These are phyloP conservation scores for Cosmia trapezina DNA, from an alignment of 2,888 invertebrate genomes.

Conservation along the genomic window DNA sequence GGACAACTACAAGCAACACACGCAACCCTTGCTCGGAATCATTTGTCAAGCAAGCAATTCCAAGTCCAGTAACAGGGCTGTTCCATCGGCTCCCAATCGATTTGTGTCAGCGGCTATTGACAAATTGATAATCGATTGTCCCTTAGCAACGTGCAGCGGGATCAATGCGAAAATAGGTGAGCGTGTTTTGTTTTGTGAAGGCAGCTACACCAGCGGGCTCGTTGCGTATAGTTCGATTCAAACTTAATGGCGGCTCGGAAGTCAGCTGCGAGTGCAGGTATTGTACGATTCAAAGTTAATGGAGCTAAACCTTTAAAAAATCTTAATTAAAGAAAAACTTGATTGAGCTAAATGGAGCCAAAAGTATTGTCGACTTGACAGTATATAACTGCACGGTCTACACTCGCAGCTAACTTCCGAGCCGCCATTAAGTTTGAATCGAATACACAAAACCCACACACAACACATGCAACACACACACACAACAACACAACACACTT, in stretches of 20 bases:
- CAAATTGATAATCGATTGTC: conserved; percentile 80
- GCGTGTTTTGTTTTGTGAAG: conserved; percentile 42
- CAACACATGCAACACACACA: too few species aligned
- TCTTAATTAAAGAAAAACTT: too few species aligned
- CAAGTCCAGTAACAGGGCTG: conserved; percentile 61
- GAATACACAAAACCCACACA: too few species aligned
- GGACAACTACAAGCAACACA: conserved; percentile 47
- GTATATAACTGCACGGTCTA: too few species aligned
- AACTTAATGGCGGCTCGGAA: too few species aligned
- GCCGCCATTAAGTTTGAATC: too few species aligned
- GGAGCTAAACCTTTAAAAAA: too few species aligned
- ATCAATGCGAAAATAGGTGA: conserved; percentile 46
- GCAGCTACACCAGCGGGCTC: conserved; percentile 6
- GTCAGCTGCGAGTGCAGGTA: too few species aligned
- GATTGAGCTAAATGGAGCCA: too few species aligned
- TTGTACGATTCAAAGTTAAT: too few species aligned
- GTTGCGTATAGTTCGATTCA: not conserved
- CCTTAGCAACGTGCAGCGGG: conserved; percentile 69
- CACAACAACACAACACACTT: not conserved
- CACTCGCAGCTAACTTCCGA: too few species aligned
- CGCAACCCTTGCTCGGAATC: conserved; percentile 57
- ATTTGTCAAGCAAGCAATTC: conserved; percentile 65
- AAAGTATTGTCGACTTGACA: too few species aligned
- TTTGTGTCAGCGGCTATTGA: conserved; percentile 74
- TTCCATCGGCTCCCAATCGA: conserved; percentile 68